Evolutionary conservation across 2,888 invertebrate genomes (phyloP), one percentile per base, ranked within the genome.

Genomic region (Criorhina ranunculi): DNA sequence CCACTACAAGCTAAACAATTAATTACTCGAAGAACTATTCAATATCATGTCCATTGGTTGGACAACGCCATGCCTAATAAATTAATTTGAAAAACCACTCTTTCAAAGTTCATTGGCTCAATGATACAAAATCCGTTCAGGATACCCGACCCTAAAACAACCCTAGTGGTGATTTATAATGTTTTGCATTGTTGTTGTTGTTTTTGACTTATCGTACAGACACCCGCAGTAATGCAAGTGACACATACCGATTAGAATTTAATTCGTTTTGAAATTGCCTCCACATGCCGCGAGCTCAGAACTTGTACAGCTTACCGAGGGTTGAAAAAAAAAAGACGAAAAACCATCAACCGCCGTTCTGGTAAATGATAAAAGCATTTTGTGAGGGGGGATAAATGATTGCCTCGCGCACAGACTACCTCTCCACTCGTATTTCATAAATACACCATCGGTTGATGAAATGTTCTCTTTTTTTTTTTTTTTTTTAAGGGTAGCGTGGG

Each of bases 221-320:
- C 44, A 62, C 42, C 33, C 9, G 17, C 59, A 37, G n/a, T 9
- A 46, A 15, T 67, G 67, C 76, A 40, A 59, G 51, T 60, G 67
- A 76, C 76, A 76, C 31, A 67, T 59, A 67, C 15, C 67, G 76
- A 76, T 67, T 67, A 67, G 67, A 76, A 67, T 67, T 49, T 67
- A 59, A 59, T 76, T 76, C 49, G 9, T 60, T 70, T 67, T 70
- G 29, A 15, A 69, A 55, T 29, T 29, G 24, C n/a, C 11, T 4
- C 33, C 11, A 11, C 31, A 46, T 31, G 29, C 37, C 46, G 19
- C 9, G 15, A 5, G 12, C 9, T 2, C 35, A 19, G 12, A 60
- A 44, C 24, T 60, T 33, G 29, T 29, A 75, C 46, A 24, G 35
- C 53, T 35, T 40, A 72, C 29, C 24, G 19, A 55, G 5, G 5